Evolutionary conservation across 2,888 invertebrate species (phyloP), one percentile per base, ranked within the genome.

Genomic region (Drosophila koepferae): DNA sequence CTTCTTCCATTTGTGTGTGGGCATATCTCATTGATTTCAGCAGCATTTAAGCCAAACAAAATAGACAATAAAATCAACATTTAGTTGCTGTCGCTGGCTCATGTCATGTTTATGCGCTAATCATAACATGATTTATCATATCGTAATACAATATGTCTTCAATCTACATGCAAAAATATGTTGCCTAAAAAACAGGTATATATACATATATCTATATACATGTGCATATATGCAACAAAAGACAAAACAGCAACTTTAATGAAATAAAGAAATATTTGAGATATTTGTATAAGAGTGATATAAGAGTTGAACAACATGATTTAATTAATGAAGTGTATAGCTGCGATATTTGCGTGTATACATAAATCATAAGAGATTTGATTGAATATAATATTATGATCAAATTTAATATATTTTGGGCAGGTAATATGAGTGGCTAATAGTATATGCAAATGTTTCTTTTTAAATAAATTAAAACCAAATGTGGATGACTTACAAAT

Each of bases 21-120:
- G 82, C 72, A 82, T 82, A 81, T 82, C 51, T 51, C 76, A 85
- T 87, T 85, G 85, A 87, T 73, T 84, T 74, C 63, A 62, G 74
- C 74, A 65, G 73, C 74, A 69, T 77, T 81, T 84, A 70, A 61
- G 72, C 68, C n/a, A 77, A 74, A 75, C 56, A 61, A 68, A 63
- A 63, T 31, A 61, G 59, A 60, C 76, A 75, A 69, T 69, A 72
- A 72, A 65, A 63, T 68, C 41, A 63, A 28, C 64, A 54, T 31
- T 60, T 28, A 36, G 38, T 20, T 40, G 34, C 46, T 43, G 46
- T 77, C 51, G 49, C 60, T 49, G 51, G 23, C 56, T 43, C 66
- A 16, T 38, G 28, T 49, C 46, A 48, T 23, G 70, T 70, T 74
- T 58, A 70, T 66, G 51, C 74, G 23, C 36, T 20, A 38, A 7